phyloP scores from a whole-genome alignment of 2,797 vertebrate genomes.

The Chromis chromis region DNA sequence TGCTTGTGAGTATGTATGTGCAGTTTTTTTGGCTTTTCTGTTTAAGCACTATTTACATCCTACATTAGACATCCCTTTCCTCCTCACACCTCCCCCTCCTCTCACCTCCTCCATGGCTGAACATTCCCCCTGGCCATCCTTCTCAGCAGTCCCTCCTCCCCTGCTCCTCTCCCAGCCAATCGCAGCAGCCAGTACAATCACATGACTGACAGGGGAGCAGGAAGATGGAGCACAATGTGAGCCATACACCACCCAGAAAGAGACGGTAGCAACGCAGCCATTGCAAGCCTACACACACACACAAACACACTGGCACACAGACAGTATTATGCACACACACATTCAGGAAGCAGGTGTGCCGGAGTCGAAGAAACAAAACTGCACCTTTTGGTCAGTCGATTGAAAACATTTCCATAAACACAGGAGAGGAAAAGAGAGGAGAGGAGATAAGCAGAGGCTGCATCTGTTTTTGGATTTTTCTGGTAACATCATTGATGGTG shows the following conservation, averaged over 20 bases:
- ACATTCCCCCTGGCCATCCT: conserved; percentile 55
- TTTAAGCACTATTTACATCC: conserved; percentile 19
- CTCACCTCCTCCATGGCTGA: conserved; percentile 22
- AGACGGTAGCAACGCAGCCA: conserved; percentile 49
- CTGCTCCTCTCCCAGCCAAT: conserved; percentile 74
- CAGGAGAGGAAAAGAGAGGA: conserved; percentile 4
- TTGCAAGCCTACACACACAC: conserved; percentile 42
- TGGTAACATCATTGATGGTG: conserved; percentile 32
- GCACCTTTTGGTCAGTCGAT: conserved; percentile 37
- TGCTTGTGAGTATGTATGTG: background rate
- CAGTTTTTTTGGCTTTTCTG: background rate
- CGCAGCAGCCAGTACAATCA: conserved; percentile 62
- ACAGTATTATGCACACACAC: conserved; percentile 27
- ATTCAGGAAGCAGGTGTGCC: conserved; percentile 65
- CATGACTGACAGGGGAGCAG: conserved; percentile 79
- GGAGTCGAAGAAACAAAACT: conserved; percentile 31
- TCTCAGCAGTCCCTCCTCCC: conserved; percentile 57
- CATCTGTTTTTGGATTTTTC: conserved; percentile 45
- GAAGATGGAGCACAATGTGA: conserved; percentile 79
- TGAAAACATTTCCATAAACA: conserved; percentile 22
- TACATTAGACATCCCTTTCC: conserved; percentile 47
- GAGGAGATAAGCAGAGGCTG: conserved; percentile 28
- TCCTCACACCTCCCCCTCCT: conserved; percentile 23
- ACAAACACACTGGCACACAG: conserved; percentile 22
- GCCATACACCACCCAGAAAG: conserved; percentile 71